These are phyloP conservation scores for Laothoe populi DNA, from an alignment of 2,888 invertebrate genomes.

Conservation along the genomic window DNA sequence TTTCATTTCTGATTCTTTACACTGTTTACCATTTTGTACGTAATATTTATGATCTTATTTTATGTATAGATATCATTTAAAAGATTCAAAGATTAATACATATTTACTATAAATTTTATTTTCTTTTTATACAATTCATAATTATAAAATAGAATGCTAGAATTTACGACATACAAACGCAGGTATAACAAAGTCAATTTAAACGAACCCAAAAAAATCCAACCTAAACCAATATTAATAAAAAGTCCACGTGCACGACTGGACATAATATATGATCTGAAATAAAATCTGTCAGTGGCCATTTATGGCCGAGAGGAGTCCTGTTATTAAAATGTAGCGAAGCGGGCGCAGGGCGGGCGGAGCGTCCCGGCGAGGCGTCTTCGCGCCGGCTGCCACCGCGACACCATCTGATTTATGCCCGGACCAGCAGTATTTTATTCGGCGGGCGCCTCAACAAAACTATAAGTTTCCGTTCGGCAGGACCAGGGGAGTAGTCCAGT, in stretches of 20 bases:
- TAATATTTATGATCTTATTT: not conserved
- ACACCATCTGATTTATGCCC: constrained; percentile 80
- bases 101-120: not conserved
- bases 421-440: constrained; percentile 83
- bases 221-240: constrained; percentile 55
- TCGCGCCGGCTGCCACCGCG: constrained; percentile 76
- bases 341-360: constrained; percentile 44
- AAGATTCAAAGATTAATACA: too few relatives aligned
- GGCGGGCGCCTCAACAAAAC: constrained; percentile 83
- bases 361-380: constrained; percentile 55
- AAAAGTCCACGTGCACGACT: constrained; percentile 65
- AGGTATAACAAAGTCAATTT: constrained; percentile 14
- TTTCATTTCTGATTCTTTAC: constrained; percentile 47
- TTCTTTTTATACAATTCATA: not conserved
- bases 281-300: constrained; percentile 82
- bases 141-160: not conserved
- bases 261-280: constrained; percentile 74
- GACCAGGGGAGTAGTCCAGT: constrained; percentile 80
- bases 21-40: not conserved
- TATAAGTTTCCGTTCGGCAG: constrained; percentile 84
- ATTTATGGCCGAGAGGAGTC: constrained; percentile 72
- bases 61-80: too few relatives aligned
- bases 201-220: constrained; percentile 32
- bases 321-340: constrained; percentile 83
- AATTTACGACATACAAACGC: not conserved